Conservation (phyloP, 2,113 vertebrate species). For the Euleptes europaea region DNA sequence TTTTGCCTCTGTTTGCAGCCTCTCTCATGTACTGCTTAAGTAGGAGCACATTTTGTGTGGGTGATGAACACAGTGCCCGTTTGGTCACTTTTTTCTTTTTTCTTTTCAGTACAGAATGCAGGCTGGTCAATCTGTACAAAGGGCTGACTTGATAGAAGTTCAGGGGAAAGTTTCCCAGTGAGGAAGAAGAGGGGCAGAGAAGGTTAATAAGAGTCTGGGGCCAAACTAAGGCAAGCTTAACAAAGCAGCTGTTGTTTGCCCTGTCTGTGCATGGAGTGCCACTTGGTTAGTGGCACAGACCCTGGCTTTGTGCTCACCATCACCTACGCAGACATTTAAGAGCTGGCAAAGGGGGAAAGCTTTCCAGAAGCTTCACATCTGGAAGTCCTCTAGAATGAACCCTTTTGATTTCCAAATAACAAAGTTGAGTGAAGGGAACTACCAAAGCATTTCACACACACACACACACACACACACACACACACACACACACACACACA, state of each 20-base stretch:
- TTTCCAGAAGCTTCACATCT: conserved; percentile 44
- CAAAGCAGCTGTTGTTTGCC: conserved; percentile 53
- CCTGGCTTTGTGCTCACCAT: conserved; percentile 38
- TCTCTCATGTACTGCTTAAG: neutral
- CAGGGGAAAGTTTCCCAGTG: conserved; percentile 39
- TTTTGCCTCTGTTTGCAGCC: neutral
- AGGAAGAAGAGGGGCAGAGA: neutral
- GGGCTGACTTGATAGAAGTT: conserved; percentile 31
- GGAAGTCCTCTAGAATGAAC: conserved; percentile 50
- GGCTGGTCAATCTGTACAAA: conserved; percentile 18
- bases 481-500: neutral
- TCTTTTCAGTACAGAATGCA: neutral
- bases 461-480: neutral
- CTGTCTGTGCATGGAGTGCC: conserved; percentile 29
- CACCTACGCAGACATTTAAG: conserved; percentile 48
- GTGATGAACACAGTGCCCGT: neutral
- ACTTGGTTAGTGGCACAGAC: conserved; percentile 51
- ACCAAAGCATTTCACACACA: neutral
- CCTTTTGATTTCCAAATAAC: conserved; percentile 47
- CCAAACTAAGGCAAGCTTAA: conserved; percentile 35
- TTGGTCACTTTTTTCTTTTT: neutral
- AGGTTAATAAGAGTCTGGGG: conserved; percentile 19
- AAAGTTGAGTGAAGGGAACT: conserved; percentile 8
- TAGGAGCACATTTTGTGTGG: neutral
- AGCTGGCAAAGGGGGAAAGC: conserved; percentile 28